Conservation (phyloP, 1,140 invertebrate species). For the Trachymyrmex cornetzi region DNA sequence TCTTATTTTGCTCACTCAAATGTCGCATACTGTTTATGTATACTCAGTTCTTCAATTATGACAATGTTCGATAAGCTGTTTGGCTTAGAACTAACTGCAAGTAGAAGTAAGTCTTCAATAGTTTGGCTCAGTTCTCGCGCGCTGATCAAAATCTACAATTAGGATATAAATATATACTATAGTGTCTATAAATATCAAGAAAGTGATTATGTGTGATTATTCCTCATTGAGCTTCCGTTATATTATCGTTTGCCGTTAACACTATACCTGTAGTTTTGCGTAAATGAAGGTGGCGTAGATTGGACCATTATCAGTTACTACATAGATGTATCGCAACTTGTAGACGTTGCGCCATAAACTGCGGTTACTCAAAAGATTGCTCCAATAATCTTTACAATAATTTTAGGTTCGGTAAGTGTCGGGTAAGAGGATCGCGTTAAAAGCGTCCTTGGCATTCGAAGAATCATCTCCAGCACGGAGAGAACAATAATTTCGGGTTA, state of each 20-base stretch:
- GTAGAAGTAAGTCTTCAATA: background rate
- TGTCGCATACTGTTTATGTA: background rate
- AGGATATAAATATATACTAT: background rate
- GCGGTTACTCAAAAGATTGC: slow-evolving; percentile 47
- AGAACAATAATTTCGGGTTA: slow-evolving; percentile 63
- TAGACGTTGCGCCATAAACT: slow-evolving; percentile 60
- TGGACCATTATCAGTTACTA: slow-evolving; percentile 40
- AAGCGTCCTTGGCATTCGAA: slow-evolving; percentile 65
- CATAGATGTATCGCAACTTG: slow-evolving; percentile 30
- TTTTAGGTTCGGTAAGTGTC: slow-evolving; percentile 61
- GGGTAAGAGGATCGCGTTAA: slow-evolving; percentile 57
- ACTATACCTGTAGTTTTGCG: slow-evolving; percentile 1
- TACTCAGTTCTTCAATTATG: background rate
- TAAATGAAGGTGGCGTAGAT: slow-evolving; percentile 14
- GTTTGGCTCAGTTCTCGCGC: background rate
- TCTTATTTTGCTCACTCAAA: background rate
- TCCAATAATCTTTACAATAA: slow-evolving; percentile 61
- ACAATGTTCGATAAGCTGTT: background rate
- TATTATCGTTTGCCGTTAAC: slow-evolving; percentile 18
- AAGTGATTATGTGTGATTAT: background rate
- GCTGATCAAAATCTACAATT: background rate
- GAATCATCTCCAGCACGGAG: slow-evolving; percentile 41
- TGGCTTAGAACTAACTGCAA: background rate
- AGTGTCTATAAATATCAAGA: slow-evolving; percentile 6
- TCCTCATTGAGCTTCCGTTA: slow-evolving; percentile 10